Conservation (phyloP, 2,113 vertebrate species). For the Dipodomys ordii region DNA sequence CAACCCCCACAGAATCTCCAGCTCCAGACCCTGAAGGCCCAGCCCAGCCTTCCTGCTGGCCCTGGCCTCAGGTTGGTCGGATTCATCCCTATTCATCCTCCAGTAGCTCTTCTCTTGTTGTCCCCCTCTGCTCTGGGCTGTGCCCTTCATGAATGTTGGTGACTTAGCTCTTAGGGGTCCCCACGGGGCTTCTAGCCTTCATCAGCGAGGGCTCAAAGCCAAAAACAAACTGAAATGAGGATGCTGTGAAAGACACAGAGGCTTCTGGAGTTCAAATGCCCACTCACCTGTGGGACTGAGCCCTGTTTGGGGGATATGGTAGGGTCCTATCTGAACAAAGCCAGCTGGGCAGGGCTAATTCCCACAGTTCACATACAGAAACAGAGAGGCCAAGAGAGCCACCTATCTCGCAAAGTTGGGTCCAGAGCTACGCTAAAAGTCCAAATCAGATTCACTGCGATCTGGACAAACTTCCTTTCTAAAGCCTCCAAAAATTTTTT, state of each 20-base stretch:
- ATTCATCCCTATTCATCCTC: conserved; percentile 29
- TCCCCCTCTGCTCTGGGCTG: background rate
- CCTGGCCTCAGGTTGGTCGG: background rate
- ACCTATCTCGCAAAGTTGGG: background rate
- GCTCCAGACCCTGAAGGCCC: background rate
- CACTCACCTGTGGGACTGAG: background rate
- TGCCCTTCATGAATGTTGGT: background rate
- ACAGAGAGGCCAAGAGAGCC: background rate
- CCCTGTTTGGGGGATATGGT: background rate
- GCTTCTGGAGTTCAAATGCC: background rate
- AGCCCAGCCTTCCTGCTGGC: background rate
- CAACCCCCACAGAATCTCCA: too few relatives aligned
- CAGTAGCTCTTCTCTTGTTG: background rate
- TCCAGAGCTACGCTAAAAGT: too few relatives aligned
- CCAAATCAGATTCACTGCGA: background rate
- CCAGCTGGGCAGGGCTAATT: background rate
- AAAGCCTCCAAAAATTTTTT: background rate
- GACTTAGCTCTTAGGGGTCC: background rate
- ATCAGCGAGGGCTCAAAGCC: background rate
- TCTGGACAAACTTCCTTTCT: background rate
- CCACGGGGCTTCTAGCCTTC: background rate
- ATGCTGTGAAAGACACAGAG: background rate
- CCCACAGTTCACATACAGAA: background rate
- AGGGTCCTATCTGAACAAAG: background rate
- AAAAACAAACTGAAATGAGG: background rate